Conservation (phyloP, 2,113 vertebrate genomes). For the Lanius collurio region DNA sequence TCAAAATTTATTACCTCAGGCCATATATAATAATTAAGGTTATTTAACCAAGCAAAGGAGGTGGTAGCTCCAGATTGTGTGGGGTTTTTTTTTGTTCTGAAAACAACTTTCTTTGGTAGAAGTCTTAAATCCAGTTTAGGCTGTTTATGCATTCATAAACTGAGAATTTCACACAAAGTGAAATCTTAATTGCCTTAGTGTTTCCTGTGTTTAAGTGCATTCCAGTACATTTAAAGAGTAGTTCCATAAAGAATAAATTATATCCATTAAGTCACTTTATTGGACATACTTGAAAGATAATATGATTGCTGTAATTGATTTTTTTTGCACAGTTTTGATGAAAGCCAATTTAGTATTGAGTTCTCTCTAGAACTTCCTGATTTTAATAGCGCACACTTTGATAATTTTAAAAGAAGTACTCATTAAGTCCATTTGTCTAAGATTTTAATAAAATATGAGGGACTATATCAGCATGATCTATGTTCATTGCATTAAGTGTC, state of each 20-base stretch:
- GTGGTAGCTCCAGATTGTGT: neutral
- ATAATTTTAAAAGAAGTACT: constrained; percentile 6
- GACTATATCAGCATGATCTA: neutral
- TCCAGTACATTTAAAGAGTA: constrained; percentile 1
- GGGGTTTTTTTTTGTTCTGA: neutral
- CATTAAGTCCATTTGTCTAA: neutral
- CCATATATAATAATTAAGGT: neutral
- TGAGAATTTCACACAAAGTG: neutral
- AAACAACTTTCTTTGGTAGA: neutral
- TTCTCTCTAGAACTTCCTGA: neutral
- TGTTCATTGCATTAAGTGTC: neutral
- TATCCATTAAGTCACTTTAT: constrained; percentile 22
- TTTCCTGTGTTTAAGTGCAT: neutral
- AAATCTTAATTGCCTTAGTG: neutral
- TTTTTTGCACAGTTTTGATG: neutral
- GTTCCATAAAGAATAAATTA: constrained; percentile 1
- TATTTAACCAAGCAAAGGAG: neutral
- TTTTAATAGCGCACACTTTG: neutral
- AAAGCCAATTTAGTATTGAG: neutral
- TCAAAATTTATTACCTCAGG: neutral
- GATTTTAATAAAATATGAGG: constrained; percentile 26
- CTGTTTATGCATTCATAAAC: neutral
- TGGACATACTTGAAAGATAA: constrained; percentile 7
- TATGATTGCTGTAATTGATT: neutral
- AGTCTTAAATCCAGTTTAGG: neutral